These are phyloP conservation scores for Agelaius tricolor DNA, from an alignment of 2,113 vertebrate genomes.

Conservation along the genomic window DNA sequence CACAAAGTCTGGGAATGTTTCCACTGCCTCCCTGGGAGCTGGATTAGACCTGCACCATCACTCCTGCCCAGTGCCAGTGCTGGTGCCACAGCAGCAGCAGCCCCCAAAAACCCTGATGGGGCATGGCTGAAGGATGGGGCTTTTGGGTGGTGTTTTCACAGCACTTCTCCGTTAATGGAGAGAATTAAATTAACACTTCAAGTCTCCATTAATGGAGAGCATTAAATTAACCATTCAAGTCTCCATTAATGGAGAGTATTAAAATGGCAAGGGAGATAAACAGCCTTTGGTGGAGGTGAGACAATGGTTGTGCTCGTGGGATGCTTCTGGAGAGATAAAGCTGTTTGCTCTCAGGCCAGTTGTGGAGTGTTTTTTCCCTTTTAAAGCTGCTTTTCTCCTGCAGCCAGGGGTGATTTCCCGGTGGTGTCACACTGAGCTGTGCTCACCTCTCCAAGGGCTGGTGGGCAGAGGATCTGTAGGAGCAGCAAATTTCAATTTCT, in stretches of 20 bases:
- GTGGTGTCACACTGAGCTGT: not conserved
- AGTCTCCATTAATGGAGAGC: not conserved
- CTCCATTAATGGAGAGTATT: not conserved
- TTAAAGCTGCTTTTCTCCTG: not conserved
- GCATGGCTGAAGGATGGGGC: not conserved
- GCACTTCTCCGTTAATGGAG: not conserved
- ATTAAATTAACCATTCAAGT: not conserved
- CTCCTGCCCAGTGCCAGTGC: not conserved
- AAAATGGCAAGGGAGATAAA: not conserved
- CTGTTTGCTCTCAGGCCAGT: not conserved
- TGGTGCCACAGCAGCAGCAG: not conserved
- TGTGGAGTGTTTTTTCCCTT: not conserved
- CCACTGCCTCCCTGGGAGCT: not conserved
- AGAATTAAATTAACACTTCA: not conserved
- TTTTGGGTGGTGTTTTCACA: not conserved
- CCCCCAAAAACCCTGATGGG: not conserved
- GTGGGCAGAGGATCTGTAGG: not conserved
- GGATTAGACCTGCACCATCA: accelerated
- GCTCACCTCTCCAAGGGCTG: not conserved
- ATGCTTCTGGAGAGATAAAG: not conserved
- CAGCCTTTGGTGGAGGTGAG: not conserved
- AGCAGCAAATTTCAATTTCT: not conserved
- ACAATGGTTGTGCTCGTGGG: not conserved
- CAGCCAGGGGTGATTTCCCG: not conserved
- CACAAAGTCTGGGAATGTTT: conserved; percentile 39